Evolutionary conservation across 2,113 vertebrate species (phyloP), one percentile per base, ranked within the genome.

Genomic region (Engraulis encrasicolus): DNA sequence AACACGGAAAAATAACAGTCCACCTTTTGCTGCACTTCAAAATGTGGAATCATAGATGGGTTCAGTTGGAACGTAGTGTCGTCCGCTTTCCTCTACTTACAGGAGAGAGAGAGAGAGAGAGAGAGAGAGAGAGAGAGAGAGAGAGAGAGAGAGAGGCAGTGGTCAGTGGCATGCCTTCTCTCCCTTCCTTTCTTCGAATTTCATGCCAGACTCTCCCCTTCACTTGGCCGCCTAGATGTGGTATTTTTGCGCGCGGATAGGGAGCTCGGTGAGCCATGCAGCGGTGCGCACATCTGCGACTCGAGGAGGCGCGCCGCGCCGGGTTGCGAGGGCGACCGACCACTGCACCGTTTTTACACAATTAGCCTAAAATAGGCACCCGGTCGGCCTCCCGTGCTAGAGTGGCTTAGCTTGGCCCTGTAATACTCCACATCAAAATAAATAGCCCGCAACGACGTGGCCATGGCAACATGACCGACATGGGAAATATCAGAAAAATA

Each of bases 151-250:
- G 12, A 74, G 66, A 9, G 66, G 27, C 66, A 74, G 66, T 34
- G 66, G 66, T 17, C 61, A 71, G 23, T 71, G 61, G 61, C 27
- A 23, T 74, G 66, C 66, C 86, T 88, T 83, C 52, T 81, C n/a
- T 79, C 74, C 77, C 79, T 49, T 78, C 17, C 36, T 6, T 78
- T 84, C 88, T 52, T 92, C 89, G 91, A 81, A 91, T 86, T 80
- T 87, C 88, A 89, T 92, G 90, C 86, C 89, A 94, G 87, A 92
- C 87, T 88, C 74, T 82, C 81, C 77, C 80, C 83, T 2, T n/a
- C 77, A 78, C 27, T 12, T 86, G 66, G 54, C 84, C 84, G 80
- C 87, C 74, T 19, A 78, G 83, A 86, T 84, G 80, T 0, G 80
- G 66, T 84, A 85, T 84, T 86, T 86, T 66, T 78, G 80, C 83